Base-by-base conservation (phyloP, 2,888 invertebrate species). In the Leptopilina drosophilae region DNA sequence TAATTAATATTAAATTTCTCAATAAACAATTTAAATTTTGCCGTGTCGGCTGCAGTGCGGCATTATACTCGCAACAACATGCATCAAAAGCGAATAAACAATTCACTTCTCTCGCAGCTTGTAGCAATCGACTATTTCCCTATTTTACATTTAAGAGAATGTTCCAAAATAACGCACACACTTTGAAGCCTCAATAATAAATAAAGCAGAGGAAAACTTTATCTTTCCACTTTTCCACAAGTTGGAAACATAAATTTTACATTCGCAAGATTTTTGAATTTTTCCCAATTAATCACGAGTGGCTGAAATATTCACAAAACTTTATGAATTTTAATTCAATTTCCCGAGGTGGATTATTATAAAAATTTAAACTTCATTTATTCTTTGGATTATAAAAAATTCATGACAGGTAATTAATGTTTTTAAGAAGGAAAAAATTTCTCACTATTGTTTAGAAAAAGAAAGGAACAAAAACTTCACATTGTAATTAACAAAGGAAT, bases 21-120 rank as follows among this genome's bases (percentile, higher is more conserved):
- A 33, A n/a, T 12, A 66, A 66, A 66, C 42, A 66, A 66, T 66
- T 66, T 66, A 40, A 46, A 66, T 33, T 66, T 66, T 66, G 42
- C 66, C n/a, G n/a, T n/a, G n/a, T n/a, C 40, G 65, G 11, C 66
- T 66, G 66, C 66, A 66, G 14, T 66, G 66, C 42, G 42, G 66
- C 42, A 42, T n/a, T 42, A 66, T 33, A 33, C 33, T 66, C 42
- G 14, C 40, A 66, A 12, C 66, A 40, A 33, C 33, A 66, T 66
- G 42, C 66, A 46, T 66, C 42, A 66, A 66, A 46, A 46, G 15
- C 5, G 64, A 8, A 64, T 64, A 64, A 64, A 64, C 42, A 66
- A 66, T 66, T 66, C 66, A 66, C 46, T 66, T 46, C 46, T 9
- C 40, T 66, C 15, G 66, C 15, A 15, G 66, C 4, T 42, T 66